Conservation (phyloP, 2,888 invertebrate genomes). For the Tryphoninae sp. region DNA sequence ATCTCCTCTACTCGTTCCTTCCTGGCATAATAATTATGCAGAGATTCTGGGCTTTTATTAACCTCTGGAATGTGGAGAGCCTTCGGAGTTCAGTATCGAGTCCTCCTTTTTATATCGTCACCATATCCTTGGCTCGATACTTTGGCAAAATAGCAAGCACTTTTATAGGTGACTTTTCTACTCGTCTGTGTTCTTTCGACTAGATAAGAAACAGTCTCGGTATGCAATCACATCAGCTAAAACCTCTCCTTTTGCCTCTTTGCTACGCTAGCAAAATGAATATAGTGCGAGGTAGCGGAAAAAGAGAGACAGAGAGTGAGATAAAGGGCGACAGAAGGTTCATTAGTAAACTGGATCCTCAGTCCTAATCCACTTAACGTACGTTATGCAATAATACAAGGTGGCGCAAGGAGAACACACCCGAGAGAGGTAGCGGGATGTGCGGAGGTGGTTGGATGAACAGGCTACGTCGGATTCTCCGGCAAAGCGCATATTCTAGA, state of each 20-base stretch:
- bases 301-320: not conserved
- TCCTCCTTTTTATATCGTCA: not conserved
- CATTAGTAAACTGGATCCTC: conserved; percentile 62
- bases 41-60: conserved; percentile 44
- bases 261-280: conserved; percentile 22
- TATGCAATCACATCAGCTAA: conserved; percentile 21
- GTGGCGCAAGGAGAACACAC: conserved; percentile 40
- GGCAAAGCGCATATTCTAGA: not conserved
- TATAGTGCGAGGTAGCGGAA: conserved; percentile 11
- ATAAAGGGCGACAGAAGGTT: conserved; percentile 48
- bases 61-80: conserved; percentile 45
- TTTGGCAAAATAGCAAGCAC: no score
- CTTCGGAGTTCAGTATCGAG: conserved; percentile 30
- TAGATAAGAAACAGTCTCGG: conserved; percentile 9
- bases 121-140: not conserved
- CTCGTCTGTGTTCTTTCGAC: not conserved
- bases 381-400: conserved; percentile 63
- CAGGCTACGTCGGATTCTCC: conserved; percentile 38
- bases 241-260: conserved; percentile 33
- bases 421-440: conserved; percentile 5
- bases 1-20: conserved; percentile 9
- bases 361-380: conserved; percentile 63
- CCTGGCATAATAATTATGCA: conserved; percentile 54
- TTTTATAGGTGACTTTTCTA: no score
- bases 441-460: conserved; percentile 39